Conservation (phyloP, 2,797 vertebrate genomes). For the Halcyon badia region DNA sequence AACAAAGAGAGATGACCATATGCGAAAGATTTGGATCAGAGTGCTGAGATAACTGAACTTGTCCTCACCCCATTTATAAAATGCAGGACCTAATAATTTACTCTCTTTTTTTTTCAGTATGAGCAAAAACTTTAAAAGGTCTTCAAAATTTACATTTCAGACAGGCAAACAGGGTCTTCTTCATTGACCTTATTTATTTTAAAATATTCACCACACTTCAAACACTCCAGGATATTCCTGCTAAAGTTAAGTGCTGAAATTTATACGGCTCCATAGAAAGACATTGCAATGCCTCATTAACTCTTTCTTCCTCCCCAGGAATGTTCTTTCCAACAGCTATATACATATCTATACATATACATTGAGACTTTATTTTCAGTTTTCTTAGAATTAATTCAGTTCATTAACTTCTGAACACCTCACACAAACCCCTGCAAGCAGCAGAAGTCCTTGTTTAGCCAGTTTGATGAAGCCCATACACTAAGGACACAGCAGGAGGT, state of each 20-base stretch:
- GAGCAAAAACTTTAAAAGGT: not conserved
- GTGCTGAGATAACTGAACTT: not conserved
- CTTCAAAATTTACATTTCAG: constrained; percentile 42
- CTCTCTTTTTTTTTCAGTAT: not conserved
- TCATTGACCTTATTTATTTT: constrained; percentile 53
- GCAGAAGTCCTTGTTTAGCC: not conserved
- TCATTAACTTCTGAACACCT: constrained; percentile 64
- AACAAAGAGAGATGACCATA: not conserved
- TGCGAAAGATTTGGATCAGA: not conserved
- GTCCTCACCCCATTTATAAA: not conserved
- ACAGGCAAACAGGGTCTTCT: constrained; percentile 13
- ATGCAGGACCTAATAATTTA: not conserved
- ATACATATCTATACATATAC: not conserved
- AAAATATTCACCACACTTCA: constrained; percentile 48
- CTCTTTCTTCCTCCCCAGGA: constrained; percentile 42
- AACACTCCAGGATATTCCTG: constrained; percentile 6
- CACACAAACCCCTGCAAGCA: constrained; percentile 13
- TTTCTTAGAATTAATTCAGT: constrained; percentile 62
- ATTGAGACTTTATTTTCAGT: constrained; percentile 48
- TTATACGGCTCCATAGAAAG: constrained; percentile 38
- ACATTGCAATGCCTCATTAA: constrained; percentile 66
- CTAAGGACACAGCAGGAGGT: constrained; percentile 4
- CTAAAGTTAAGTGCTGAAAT: constrained; percentile 52
- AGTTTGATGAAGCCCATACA: not conserved
- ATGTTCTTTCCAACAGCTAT: constrained; percentile 9